phyloP scores from a whole-genome alignment of 1,140 invertebrate species.

The Drosophila ficusphila region DNA sequence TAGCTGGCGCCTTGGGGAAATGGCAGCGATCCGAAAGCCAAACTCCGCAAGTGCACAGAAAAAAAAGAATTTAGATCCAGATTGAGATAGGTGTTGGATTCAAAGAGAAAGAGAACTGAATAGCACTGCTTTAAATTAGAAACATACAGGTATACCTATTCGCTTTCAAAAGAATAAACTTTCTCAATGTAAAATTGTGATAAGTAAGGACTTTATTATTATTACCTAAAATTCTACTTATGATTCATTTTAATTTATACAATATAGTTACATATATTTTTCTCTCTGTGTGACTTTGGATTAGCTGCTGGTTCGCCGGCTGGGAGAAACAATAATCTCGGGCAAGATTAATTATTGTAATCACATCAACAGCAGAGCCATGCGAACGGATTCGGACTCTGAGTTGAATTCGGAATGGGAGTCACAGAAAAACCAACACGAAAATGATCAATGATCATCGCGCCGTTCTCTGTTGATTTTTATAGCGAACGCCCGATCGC shows the following conservation, averaged over 20 bases:
- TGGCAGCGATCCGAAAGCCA: constrained; percentile 31
- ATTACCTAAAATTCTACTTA: too few relatives aligned
- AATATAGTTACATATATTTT: background rate
- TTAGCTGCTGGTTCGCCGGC: constrained; percentile 50
- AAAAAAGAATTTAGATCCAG: constrained; percentile 3
- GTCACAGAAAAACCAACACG: constrained; percentile 18
- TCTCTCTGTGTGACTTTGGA: constrained; percentile 2
- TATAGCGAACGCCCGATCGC: constrained; percentile 57
- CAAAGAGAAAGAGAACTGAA: background rate
- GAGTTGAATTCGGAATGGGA: constrained; percentile 8
- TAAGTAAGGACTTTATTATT: too few relatives aligned
- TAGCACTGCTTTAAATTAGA: too few relatives aligned
- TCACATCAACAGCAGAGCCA: constrained; percentile 81
- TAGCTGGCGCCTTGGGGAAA: constrained; percentile 76
- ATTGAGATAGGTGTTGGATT: too few relatives aligned
- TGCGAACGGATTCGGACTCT: constrained; percentile 49
- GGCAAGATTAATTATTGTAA: constrained; percentile 83
- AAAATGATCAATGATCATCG: constrained; percentile 81
- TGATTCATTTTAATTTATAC: background rate
- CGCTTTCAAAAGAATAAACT: too few relatives aligned
- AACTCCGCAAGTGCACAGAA: constrained; percentile 1
- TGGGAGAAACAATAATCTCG: constrained; percentile 67
- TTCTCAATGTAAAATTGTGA: too few relatives aligned
- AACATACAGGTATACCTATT: too few relatives aligned
- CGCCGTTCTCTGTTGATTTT: constrained; percentile 71